Percentiles rank a stretch among this genome's conserved stretches.
phyloP scores from a whole-genome alignment of 1,140 invertebrate species.

The Solenopsis invicta region DNA sequence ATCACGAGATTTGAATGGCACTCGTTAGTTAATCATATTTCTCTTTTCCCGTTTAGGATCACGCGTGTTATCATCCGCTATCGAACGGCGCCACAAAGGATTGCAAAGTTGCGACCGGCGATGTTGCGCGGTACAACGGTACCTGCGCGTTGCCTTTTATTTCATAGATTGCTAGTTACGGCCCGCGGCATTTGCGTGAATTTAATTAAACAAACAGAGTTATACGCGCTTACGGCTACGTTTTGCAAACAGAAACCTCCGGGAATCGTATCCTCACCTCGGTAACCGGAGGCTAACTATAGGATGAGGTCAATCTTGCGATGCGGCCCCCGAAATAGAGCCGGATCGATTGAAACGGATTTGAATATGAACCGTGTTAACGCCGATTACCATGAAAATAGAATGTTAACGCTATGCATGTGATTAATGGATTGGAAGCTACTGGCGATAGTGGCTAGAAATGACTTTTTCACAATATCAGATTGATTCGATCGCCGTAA shows the following conservation, averaged over 20 bases:
- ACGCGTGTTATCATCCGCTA: conserved; percentile 18
- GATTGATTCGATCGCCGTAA: conserved; percentile 15
- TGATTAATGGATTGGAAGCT: conserved; percentile 39
- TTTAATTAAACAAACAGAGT: conserved; percentile 63
- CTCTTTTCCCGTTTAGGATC: conserved; percentile 8
- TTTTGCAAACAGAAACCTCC: conserved; percentile 48
- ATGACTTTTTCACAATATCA: conserved; percentile 29
- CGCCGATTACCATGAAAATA: conserved; percentile 31
- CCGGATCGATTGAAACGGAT: conserved; percentile 65
- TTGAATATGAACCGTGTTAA: conserved; percentile 65
- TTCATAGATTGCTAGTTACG: conserved; percentile 53
- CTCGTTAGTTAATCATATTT: conserved; percentile 43
- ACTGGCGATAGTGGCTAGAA: background rate
- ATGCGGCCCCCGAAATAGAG: conserved; percentile 63
- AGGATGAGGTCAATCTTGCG: conserved; percentile 65
- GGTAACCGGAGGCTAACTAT: conserved; percentile 69
- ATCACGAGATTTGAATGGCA: conserved; percentile 26
- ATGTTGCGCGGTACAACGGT: conserved; percentile 25
- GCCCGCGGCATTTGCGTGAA: conserved; percentile 51
- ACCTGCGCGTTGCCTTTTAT: conserved; percentile 52
- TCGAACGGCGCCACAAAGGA: conserved; percentile 35
- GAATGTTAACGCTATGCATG: conserved; percentile 44
- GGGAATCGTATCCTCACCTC: conserved; percentile 57
- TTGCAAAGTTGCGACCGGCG: conserved; percentile 45
- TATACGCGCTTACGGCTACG: conserved; percentile 46